These are phyloP conservation scores for Drosophila basisetae DNA, from an alignment of 2,888 invertebrate genomes.

Conservation along the genomic window DNA sequence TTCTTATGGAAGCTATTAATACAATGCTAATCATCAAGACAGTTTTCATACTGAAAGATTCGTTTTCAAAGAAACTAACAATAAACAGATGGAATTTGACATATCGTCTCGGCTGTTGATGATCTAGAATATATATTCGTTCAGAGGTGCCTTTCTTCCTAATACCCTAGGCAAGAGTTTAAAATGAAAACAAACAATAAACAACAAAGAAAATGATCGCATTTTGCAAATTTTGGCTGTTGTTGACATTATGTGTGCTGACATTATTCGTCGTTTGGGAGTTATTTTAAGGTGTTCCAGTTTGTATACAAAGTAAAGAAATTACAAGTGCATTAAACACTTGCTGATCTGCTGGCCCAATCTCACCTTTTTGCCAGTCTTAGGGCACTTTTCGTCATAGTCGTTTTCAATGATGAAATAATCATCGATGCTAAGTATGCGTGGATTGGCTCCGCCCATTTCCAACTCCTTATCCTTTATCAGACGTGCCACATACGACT, in stretches of 20 bases:
- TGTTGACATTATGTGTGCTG: neutral
- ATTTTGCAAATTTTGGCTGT: neutral
- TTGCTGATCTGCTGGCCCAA: neutral
- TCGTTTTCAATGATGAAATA: slow-evolving; percentile 97
- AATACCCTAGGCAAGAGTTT: neutral
- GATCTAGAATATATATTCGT: neutral
- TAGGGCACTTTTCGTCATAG: slow-evolving; percentile 86
- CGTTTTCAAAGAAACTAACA: neutral
- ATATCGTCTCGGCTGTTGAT: neutral
- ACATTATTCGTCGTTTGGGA: neutral
- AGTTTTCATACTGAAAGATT: neutral
- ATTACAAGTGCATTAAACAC: neutral
- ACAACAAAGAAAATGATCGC: neutral
- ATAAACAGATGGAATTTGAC: neutral
- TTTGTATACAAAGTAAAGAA: neutral
- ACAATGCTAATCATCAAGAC: neutral
- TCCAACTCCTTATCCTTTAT: slow-evolving; percentile 94
- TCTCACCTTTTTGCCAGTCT: slow-evolving; percentile 83
- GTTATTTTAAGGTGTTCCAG: neutral
- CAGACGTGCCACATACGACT: slow-evolving; percentile 94
- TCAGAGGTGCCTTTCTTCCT: no score
- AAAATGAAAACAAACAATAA: neutral
- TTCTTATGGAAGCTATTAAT: neutral
- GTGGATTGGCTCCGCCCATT: slow-evolving; percentile 94
- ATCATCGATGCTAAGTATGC: slow-evolving; percentile 97